These are phyloP conservation scores for Cardiocondyla obscurior DNA, from an alignment of 1,140 invertebrate species.

Conservation along the genomic window DNA sequence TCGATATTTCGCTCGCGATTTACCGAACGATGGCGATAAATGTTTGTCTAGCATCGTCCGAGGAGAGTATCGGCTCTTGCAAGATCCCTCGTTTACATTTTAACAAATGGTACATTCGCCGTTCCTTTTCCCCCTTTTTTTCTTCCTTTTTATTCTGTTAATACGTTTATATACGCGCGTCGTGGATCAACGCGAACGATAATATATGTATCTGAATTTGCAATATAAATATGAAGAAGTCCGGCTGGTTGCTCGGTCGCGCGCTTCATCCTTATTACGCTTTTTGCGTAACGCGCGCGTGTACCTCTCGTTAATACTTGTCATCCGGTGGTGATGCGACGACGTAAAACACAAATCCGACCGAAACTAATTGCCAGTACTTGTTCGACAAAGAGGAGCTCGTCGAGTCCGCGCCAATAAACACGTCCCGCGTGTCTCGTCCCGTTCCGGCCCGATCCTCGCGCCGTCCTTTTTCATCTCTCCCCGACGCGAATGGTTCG, in stretches of 20 bases:
- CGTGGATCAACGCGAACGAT: not conserved
- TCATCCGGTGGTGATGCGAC: slow-evolving; percentile 25
- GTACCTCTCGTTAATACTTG: slow-evolving; percentile 39
- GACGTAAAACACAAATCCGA: slow-evolving; percentile 66
- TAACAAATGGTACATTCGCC: not conserved
- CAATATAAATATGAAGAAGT: slow-evolving; percentile 13
- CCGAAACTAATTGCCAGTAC: slow-evolving; percentile 70
- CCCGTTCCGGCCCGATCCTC: slow-evolving; percentile 34
- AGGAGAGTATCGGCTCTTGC: slow-evolving; percentile 35
- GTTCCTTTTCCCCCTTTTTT: no score
- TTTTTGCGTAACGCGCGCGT: not conserved
- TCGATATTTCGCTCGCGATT: slow-evolving; percentile 70
- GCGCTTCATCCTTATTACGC: slow-evolving; percentile 30
- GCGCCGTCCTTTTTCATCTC: slow-evolving; percentile 27
- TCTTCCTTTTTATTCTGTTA: not conserved
- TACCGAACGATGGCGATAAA: slow-evolving; percentile 65
- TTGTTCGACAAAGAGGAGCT: slow-evolving; percentile 70
- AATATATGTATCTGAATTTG: slow-evolving; percentile 20
- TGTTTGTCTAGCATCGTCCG: slow-evolving; percentile 25
- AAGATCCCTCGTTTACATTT: not conserved
- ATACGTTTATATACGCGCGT: not conserved
- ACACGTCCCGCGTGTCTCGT: slow-evolving; percentile 62
- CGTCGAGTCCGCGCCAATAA: slow-evolving; percentile 66
- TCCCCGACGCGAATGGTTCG: slow-evolving; percentile 36
- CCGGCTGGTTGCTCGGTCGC: not conserved